phyloP scores from a whole-genome alignment of 2,797 vertebrate genomes.

The Propithecus deckenii region DNA sequence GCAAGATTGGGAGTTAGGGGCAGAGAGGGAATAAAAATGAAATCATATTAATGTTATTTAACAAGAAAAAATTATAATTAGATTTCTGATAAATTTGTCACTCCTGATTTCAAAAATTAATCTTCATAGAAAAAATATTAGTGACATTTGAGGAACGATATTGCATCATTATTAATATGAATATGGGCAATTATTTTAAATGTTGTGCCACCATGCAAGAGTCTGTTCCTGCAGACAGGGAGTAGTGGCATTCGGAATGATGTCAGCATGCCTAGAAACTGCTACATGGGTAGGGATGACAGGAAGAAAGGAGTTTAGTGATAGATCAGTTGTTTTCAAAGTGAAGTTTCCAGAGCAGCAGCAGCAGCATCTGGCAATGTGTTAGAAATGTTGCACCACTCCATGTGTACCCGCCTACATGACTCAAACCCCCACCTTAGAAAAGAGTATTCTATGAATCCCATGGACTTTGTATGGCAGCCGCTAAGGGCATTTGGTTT shows the following conservation, averaged over 20 bases:
- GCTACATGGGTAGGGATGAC: neutral
- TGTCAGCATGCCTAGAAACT: neutral
- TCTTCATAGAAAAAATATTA: neutral
- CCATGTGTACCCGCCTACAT: too few species aligned
- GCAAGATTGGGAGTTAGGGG: neutral
- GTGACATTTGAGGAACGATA: neutral
- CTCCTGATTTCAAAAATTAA: slow-evolving; percentile 28
- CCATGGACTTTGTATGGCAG: neutral
- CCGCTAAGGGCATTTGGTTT: neutral
- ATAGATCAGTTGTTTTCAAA: neutral
- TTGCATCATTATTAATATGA: neutral
- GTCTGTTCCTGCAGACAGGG: neutral
- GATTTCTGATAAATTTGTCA: neutral
- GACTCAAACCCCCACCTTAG: neutral
- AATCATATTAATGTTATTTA: neutral
- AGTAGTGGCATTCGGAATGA: neutral
- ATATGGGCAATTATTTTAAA: neutral
- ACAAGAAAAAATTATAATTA: neutral
- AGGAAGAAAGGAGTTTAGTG: neutral
- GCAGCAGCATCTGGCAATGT: neutral
- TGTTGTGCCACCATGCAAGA: neutral
- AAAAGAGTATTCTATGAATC: neutral
- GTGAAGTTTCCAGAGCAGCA: neutral
- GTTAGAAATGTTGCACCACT: neutral
- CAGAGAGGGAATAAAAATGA: neutral